Conservation (phyloP, 1,140 invertebrate species). For the Colletes latitarsis region DNA sequence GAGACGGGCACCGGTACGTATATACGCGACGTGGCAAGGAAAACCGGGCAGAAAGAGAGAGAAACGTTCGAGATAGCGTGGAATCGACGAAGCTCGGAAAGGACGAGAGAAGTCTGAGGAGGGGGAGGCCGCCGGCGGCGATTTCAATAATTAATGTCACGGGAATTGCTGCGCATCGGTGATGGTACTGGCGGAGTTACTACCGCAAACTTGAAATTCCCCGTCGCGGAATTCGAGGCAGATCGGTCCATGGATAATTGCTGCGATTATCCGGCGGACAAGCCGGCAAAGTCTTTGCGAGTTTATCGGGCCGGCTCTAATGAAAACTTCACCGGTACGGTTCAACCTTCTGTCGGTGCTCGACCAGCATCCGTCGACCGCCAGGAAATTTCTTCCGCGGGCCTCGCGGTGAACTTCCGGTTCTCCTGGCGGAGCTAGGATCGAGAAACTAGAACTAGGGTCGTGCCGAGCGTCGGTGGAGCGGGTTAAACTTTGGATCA, state of each 20-base stretch:
- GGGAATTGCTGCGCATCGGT: slow-evolving; percentile 64
- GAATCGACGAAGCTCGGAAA: not conserved
- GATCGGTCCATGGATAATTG: slow-evolving; percentile 59
- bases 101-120: not conserved
- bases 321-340: slow-evolving; percentile 35
- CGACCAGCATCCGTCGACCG: not conserved
- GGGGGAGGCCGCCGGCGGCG: slow-evolving; percentile 58
- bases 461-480: too few relatives aligned
- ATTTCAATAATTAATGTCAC: slow-evolving; percentile 74
- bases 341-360: not conserved
- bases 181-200: slow-evolving; percentile 49
- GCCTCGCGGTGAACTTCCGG: not conserved
- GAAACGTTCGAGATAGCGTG: slow-evolving; percentile 24
- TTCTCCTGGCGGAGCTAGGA: not conserved
- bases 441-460: too few relatives aligned
- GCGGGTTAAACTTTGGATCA: too few relatives aligned
- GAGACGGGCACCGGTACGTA: not conserved
- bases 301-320: slow-evolving; percentile 23
- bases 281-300: slow-evolving; percentile 28
- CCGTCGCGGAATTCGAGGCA: slow-evolving; percentile 56
- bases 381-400: slow-evolving; percentile 5
- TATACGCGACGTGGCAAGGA: slow-evolving; percentile 16
- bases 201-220: slow-evolving; percentile 65
- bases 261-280: slow-evolving; percentile 58
- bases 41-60: slow-evolving; percentile 8